phyloP scores from a whole-genome alignment of 2,797 vertebrate species.

The Melanotaenia nigrans region DNA sequence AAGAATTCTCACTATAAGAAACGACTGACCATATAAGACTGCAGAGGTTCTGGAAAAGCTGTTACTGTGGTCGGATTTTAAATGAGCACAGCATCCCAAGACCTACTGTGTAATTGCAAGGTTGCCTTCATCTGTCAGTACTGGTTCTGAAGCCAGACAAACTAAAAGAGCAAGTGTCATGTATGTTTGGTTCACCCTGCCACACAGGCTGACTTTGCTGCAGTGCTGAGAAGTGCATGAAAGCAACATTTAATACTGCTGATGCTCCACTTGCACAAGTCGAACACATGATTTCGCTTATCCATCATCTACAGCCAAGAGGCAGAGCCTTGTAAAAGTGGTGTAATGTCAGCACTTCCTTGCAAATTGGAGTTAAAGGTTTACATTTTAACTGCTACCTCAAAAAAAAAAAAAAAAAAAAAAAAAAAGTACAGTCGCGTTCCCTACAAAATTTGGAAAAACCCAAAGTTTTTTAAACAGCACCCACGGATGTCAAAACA shows the following conservation, averaged over 20 bases:
- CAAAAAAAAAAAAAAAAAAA: neutral
- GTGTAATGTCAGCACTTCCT: constrained; percentile 59
- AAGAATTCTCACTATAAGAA: neutral
- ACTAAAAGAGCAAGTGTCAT: neutral
- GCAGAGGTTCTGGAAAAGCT: neutral
- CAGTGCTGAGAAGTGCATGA: neutral
- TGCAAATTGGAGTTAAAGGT: constrained; percentile 57
- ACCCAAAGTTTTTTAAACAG: neutral
- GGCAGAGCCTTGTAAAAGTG: constrained; percentile 64
- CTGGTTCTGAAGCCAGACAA: constrained; percentile 10
- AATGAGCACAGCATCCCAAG: neutral
- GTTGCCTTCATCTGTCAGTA: neutral
- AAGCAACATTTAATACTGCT: constrained; percentile 17
- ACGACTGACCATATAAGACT: neutral
- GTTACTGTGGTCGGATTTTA: neutral
- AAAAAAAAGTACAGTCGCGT: too few relatives aligned
- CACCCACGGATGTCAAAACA: constrained; percentile 22
- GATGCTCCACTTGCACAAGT: constrained; percentile 29
- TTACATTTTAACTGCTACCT: constrained; percentile 62
- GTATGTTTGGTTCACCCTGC: neutral
- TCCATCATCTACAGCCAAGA: constrained; percentile 53
- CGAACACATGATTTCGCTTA: constrained; percentile 58
- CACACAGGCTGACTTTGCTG: constrained; percentile 6
- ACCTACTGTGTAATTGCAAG: constrained; percentile 36
- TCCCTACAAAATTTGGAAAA: neutral